phyloP scores from a whole-genome alignment of 2,113 vertebrate species.

The Felis catus region DNA sequence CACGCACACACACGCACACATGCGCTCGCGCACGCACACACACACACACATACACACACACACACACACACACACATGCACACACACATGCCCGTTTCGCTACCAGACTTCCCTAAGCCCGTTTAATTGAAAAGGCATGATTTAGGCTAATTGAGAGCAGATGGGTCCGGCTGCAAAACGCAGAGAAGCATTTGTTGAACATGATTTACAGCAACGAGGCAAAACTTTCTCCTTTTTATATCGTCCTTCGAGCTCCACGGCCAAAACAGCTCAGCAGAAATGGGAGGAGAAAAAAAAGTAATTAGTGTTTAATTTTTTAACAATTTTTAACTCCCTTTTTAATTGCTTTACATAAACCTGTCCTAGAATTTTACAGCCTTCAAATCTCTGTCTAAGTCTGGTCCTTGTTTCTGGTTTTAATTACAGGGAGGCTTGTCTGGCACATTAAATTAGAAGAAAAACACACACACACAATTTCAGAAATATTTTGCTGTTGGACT shows the following conservation, averaged over 20 bases:
- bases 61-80: not conserved
- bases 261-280: constrained; percentile 82
- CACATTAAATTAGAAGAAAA: constrained; percentile 77
- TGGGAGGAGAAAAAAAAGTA: constrained; percentile 75
- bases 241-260: constrained; percentile 67
- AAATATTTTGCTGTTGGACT: constrained; percentile 75
- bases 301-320: constrained; percentile 90
- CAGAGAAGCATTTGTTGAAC: constrained; percentile 69
- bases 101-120: constrained; percentile 79
- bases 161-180: constrained; percentile 75
- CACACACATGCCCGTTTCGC: constrained; percentile 36
- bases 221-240: constrained; percentile 71
- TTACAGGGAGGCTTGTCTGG: constrained; percentile 85
- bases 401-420: constrained; percentile 86
- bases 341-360: constrained; percentile 89
- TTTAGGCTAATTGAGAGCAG: constrained; percentile 88
- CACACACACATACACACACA: not conserved
- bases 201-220: constrained; percentile 79
- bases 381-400: constrained; percentile 83
- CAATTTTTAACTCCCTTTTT: constrained; percentile 87
- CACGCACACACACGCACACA: not conserved
- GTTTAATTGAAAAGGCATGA: constrained; percentile 87
- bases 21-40: not conserved
- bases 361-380: constrained; percentile 88
- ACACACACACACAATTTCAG: not conserved